These are phyloP conservation scores for Adoxophyes honmai DNA, from an alignment of 1,140 invertebrate genomes.

Conservation along the genomic window DNA sequence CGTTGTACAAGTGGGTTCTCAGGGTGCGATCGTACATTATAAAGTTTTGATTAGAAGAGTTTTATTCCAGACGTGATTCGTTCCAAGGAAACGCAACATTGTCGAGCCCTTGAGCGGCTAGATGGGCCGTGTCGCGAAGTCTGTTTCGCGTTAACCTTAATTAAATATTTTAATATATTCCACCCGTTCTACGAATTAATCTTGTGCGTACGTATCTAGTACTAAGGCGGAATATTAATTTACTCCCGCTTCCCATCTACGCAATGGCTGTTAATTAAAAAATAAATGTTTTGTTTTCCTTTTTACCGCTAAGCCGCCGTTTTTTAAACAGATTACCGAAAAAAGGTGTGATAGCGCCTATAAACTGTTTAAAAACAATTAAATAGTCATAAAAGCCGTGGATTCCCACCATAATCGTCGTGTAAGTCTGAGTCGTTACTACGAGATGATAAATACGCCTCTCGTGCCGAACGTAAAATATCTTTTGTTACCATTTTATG, in stretches of 20 bases:
- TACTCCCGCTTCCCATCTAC: constrained; percentile 19
- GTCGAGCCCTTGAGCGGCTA: constrained; percentile 30
- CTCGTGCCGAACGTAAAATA: constrained; percentile 71
- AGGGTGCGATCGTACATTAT: constrained; percentile 38
- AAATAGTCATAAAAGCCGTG: constrained; percentile 61
- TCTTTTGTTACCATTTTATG: constrained; percentile 75
- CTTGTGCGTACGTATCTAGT: constrained; percentile 21
- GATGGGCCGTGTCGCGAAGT: constrained; percentile 45
- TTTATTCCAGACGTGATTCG: constrained; percentile 41
- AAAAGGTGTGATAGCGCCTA: constrained; percentile 33
- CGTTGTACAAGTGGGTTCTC: constrained; percentile 1
- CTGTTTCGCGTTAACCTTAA: constrained; percentile 45
- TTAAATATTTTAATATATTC: constrained; percentile 65
- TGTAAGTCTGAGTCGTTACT: constrained; percentile 56
- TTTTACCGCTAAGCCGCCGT: constrained; percentile 26
- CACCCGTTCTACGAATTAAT: constrained; percentile 41
- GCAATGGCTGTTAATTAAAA: constrained; percentile 20
- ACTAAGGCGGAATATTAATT: constrained; percentile 33
- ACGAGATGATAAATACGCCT: constrained; percentile 66
- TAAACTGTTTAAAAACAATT: constrained; percentile 52
- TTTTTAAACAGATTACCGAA: constrained; percentile 26
- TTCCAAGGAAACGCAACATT: constrained; percentile 51
- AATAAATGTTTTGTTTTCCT: constrained; percentile 20
- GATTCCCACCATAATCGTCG: constrained; percentile 58
- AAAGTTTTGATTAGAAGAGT: constrained; percentile 56